phyloP scores from a whole-genome alignment of 2,888 invertebrate genomes.

The Miltochrista miniata region DNA sequence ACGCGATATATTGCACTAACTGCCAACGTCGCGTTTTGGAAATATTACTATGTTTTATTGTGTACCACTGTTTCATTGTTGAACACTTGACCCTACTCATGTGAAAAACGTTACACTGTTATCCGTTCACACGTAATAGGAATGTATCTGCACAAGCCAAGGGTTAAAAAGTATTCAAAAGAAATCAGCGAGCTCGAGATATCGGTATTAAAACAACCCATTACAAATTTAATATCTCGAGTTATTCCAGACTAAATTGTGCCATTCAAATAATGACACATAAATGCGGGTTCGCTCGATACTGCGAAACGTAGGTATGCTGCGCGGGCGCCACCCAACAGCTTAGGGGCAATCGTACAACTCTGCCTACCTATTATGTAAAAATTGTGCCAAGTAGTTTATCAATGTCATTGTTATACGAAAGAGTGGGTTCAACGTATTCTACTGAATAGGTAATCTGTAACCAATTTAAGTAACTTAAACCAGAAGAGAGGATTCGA shows the following conservation, averaged over 20 bases:
- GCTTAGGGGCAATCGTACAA: conserved; percentile 29
- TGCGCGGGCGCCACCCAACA: conserved; percentile 36
- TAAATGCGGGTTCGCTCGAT: conserved; percentile 70
- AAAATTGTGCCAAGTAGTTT: not conserved
- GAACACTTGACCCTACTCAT: too few relatives aligned
- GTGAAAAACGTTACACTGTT: conserved; percentile 8
- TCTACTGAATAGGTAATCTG: not conserved
- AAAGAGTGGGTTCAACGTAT: too few relatives aligned
- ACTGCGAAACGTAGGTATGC: conserved; percentile 43
- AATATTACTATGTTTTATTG: too few relatives aligned
- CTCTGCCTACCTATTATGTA: conserved; percentile 11
- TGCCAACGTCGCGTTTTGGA: too few relatives aligned
- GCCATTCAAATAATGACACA: conserved; percentile 78
- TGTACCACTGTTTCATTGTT: too few relatives aligned
- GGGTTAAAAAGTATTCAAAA: not conserved
- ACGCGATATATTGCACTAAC: too few relatives aligned
- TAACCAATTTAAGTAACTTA: not conserved
- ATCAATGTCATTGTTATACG: too few relatives aligned
- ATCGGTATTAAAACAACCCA: conserved; percentile 60
- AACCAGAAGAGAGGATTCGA: conserved; percentile 22
- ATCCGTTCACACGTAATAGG: conserved; percentile 1
- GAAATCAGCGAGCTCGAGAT: too few relatives aligned
- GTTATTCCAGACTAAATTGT: conserved; percentile 74
- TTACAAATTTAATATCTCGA: conserved; percentile 70
- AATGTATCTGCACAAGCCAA: not conserved